Evolutionary conservation across 92 coral and sea anemone species (phyloP).

Genomic region (Zoanthus solanderi): DNA sequence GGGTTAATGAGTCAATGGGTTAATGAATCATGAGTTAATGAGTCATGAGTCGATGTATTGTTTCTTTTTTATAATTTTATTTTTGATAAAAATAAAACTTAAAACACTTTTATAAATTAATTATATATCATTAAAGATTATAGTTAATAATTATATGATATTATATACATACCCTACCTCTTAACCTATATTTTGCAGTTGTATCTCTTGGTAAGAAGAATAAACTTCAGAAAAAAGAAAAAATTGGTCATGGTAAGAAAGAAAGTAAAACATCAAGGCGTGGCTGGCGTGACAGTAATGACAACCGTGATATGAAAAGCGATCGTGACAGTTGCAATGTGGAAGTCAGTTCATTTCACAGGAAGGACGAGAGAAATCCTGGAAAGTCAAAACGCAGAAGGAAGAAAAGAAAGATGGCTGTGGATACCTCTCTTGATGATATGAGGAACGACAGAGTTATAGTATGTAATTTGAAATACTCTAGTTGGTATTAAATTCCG

Average conservation of each 20-base stretch:
- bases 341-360: not conserved
- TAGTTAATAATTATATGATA: not conserved
- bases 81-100: too few relatives aligned
- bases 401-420: conserved; percentile 8
- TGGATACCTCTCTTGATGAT: not conserved
- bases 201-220: conserved; percentile 4
- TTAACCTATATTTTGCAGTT: not conserved
- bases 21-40: too few relatives aligned
- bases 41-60: too few relatives aligned
- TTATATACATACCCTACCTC: too few relatives aligned
- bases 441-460: not conserved
- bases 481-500: not conserved
- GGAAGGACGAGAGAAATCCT: not conserved
- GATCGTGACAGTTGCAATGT: not conserved
- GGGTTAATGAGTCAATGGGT: too few relatives aligned
- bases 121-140: too few relatives aligned
- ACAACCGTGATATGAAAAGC: not conserved
- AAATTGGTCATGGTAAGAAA: not conserved
- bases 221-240: not conserved
- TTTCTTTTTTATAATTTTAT: too few relatives aligned
- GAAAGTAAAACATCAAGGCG: not conserved
- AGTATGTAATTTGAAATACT: not conserved
- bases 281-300: not conserved
- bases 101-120: too few relatives aligned
- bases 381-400: not conserved